phyloP scores from a whole-genome alignment of 2,797 vertebrate species.

The Ptychobarbus kaznakovi region DNA sequence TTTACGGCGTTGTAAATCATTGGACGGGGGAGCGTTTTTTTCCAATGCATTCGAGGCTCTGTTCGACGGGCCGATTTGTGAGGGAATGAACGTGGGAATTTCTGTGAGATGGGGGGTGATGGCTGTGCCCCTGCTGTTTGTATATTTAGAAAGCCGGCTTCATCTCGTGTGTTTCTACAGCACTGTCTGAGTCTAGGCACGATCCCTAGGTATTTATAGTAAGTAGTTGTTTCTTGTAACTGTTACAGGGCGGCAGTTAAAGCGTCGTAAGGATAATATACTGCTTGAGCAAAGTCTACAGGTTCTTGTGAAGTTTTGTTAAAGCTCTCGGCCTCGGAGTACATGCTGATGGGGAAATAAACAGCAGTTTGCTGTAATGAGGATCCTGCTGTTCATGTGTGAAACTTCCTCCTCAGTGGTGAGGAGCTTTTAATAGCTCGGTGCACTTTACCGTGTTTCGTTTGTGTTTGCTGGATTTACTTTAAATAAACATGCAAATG shows the following conservation, averaged over 20 bases:
- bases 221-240: constrained; percentile 40
- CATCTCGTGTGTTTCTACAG: constrained; percentile 11
- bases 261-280: constrained; percentile 36
- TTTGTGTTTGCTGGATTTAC: constrained; percentile 36
- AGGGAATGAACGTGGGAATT: constrained; percentile 23
- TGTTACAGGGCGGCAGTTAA: constrained; percentile 18
- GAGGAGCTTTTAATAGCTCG: constrained; percentile 69
- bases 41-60: not conserved
- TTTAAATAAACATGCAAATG: constrained; percentile 37
- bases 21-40: not conserved
- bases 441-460: constrained; percentile 40
- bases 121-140: constrained; percentile 10
- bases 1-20: constrained; percentile 33
- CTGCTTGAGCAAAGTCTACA: constrained; percentile 32
- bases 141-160: constrained; percentile 37
- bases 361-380: constrained; percentile 69
- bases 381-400: constrained; percentile 73
- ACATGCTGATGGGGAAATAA: constrained; percentile 44
- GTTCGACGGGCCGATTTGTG: not conserved
- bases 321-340: constrained; percentile 36
- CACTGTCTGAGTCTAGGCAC: constrained; percentile 19
- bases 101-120: not conserved
- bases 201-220: constrained; percentile 36
- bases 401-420: constrained; percentile 67
- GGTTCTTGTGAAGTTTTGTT: constrained; percentile 38